These are phyloP conservation scores for Notothenia rossii DNA, from an alignment of 2,113 vertebrate species.

Conservation along the genomic window DNA sequence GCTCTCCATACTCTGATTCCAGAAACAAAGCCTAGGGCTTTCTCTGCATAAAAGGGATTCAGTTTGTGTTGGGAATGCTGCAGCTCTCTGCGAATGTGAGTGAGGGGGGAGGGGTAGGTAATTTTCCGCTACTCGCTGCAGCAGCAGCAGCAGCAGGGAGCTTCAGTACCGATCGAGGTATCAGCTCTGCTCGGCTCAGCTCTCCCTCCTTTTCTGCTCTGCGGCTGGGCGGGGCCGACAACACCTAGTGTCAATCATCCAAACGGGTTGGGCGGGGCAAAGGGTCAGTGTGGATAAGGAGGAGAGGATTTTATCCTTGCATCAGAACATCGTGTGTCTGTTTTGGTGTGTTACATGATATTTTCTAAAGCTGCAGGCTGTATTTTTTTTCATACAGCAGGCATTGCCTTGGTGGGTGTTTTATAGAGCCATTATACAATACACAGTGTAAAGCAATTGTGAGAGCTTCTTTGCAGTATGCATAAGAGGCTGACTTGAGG, in stretches of 20 bases:
- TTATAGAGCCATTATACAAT: not conserved
- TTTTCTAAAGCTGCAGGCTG: not conserved
- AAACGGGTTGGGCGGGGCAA: constrained; percentile 49
- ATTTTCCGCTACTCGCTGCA: constrained; percentile 81
- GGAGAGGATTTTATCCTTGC: constrained; percentile 33
- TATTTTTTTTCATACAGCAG: not conserved
- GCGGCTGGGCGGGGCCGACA: constrained; percentile 70
- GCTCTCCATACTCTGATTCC: constrained; percentile 30
- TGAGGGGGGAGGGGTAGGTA: constrained; percentile 81
- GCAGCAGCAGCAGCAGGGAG: constrained; percentile 64
- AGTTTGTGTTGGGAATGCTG: constrained; percentile 56
- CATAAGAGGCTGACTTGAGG: not conserved
- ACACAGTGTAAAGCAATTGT: not conserved
- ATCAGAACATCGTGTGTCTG: constrained; percentile 31
- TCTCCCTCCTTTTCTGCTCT: constrained; percentile 62
- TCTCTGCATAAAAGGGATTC: constrained; percentile 61
- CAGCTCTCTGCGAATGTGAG: constrained; percentile 62
- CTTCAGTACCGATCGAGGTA: constrained; percentile 66
- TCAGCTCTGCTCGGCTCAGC: constrained; percentile 54
- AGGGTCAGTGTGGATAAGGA: constrained; percentile 25
- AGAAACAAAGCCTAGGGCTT: constrained; percentile 55
- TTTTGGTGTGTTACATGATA: not conserved
- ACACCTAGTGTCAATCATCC: constrained; percentile 68
- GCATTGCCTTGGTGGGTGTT: not conserved
- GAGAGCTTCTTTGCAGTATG: not conserved